A percentile compares a stretch with the other conserved stretches of the same genome.
phyloP scores from a whole-genome alignment of 2,113 vertebrate species.

The Macrotis lagotis region DNA sequence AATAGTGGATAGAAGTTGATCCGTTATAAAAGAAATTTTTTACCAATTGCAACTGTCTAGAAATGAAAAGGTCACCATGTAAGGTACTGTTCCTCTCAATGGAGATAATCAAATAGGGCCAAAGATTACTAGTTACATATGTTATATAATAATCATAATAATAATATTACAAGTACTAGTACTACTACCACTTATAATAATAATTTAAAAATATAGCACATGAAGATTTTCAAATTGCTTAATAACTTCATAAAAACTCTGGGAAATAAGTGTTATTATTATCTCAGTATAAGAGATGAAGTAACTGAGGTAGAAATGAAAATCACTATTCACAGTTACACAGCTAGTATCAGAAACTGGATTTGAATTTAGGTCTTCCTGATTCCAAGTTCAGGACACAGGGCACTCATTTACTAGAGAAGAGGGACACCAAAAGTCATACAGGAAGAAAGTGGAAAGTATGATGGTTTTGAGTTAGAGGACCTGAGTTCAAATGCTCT shows the following conservation, averaged over 20 bases:
- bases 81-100: neutral
- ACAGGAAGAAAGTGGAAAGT: neutral
- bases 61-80: neutral
- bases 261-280: neutral
- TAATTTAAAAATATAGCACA: neutral
- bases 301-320: neutral
- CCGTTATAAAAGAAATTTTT: neutral
- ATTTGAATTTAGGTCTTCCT: neutral
- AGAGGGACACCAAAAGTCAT: neutral
- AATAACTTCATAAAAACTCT: neutral
- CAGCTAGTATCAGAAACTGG: neutral
- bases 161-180: neutral
- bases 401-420: neutral
- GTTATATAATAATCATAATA: neutral
- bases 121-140: neutral
- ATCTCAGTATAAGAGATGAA: neutral
- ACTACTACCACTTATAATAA: neutral
- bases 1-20: neutral
- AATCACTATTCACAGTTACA: neutral
- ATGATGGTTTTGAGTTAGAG: neutral
- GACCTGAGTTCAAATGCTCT: neutral
- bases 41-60: neutral
- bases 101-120: neutral
- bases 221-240: neutral
- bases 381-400: neutral